Percentiles rank a stretch among this genome's conserved stretches.
Evolutionary conservation across 2,113 vertebrate species (phyloP).

Genomic region (Leptocoma aspasia): DNA sequence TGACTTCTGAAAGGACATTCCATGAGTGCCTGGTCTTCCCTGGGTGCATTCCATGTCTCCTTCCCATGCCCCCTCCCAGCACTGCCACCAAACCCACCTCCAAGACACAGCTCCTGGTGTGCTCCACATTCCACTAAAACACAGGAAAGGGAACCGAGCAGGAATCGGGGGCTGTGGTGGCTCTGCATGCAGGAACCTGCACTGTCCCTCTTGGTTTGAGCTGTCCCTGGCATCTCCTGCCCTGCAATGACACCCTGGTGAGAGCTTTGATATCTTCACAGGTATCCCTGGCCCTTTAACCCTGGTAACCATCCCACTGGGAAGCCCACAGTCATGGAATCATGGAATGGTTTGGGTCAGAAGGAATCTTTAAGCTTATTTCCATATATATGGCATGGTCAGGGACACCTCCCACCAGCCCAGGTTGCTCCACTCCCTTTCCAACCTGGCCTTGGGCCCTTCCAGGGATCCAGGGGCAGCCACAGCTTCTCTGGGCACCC

Average conservation of each 20-base stretch:
- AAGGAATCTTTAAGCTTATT: background rate
- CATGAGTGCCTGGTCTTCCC: background rate
- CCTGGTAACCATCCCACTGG: background rate
- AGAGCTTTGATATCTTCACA: background rate
- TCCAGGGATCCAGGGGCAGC: background rate
- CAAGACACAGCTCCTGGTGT: background rate
- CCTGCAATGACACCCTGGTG: background rate
- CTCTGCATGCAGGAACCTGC: background rate
- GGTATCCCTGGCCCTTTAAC: background rate
- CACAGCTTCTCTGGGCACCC: background rate
- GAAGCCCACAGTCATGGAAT: background rate
- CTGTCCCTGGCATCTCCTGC: background rate
- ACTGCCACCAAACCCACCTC: background rate
- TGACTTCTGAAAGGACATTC: background rate
- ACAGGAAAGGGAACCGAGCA: background rate
- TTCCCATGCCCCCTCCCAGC: background rate
- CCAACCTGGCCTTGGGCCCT: background rate
- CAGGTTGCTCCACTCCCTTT: fast-evolving
- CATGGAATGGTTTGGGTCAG: background rate
- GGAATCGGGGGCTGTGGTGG: background rate
- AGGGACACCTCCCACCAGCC: background rate
- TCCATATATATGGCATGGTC: no score
- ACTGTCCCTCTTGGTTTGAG: background rate
- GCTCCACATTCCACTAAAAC: background rate
- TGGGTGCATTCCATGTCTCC: background rate